Percentiles rank a stretch among this genome's conserved stretches.
These are phyloP conservation scores for Perca flavescens DNA, from an alignment of 2,113 vertebrate species.

Conservation along the genomic window DNA sequence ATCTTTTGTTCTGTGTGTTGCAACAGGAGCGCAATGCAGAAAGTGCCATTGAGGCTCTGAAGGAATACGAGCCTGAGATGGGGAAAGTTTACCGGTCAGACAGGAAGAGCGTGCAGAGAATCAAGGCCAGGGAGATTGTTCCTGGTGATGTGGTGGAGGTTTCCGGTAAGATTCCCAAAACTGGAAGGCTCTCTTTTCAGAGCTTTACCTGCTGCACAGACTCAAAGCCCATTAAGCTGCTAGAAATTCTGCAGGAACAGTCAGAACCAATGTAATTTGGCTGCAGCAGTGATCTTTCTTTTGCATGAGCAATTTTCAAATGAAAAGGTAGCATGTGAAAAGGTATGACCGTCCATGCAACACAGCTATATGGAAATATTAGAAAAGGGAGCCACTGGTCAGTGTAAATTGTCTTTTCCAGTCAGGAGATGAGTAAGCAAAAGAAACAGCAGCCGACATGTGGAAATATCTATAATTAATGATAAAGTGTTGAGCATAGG, in stretches of 20 bases:
- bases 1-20: constrained; percentile 4
- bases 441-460: neutral
- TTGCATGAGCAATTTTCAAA: neutral
- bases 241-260: neutral
- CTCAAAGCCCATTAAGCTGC: neutral
- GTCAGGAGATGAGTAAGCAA: neutral
- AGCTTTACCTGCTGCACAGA: neutral
- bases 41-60: constrained; percentile 94
- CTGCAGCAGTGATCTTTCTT: neutral
- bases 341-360: neutral
- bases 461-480: neutral
- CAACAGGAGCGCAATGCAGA: constrained; percentile 94
- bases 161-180: constrained; percentile 82
- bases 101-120: constrained; percentile 92
- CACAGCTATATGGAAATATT: neutral
- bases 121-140: constrained; percentile 93
- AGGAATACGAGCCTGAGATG: constrained; percentile 96
- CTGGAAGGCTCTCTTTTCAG: neutral
- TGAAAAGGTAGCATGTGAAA: neutral
- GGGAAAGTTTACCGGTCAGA: constrained; percentile 94
- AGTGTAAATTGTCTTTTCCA: neutral
- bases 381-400: neutral
- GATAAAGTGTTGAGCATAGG: neutral
- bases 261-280: neutral
- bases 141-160: constrained; percentile 94